Evolutionary conservation across 2,113 vertebrate genomes (phyloP), one percentile per base, ranked within the genome.

Genomic region (Oxyruncus cristatus): DNA sequence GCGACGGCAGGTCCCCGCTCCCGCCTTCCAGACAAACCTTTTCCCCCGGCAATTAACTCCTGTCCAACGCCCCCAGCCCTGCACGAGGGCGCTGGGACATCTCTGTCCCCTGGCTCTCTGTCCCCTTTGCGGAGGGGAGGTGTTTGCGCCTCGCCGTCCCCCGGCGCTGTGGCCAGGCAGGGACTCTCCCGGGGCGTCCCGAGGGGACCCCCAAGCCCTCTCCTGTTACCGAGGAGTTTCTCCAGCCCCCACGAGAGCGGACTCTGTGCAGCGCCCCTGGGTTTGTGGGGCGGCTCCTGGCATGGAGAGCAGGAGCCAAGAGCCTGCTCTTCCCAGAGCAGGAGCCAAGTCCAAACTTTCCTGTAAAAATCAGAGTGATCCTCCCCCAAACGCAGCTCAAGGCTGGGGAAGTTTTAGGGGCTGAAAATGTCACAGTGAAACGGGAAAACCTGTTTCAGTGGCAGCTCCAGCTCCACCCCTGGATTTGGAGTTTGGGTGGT

Each of bases 1-100:
- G 6, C 14, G 27, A 14, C 28, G 0, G 6, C 53, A 14, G 66
- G 20, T 8, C 9, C 22, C 26, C 0, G 0, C 1, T 22, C 8
- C 26, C 11, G 2, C 12, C 3, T 19, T 26, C 23, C 49, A 5
- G 21, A 3, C 30, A 3, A 7, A 9, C 4, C 23, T 7, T 7
- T 1, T 4, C 4, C 5, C 3, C 4, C 19, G 28, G 55, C 14
- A 56, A 22, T n/a, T 6, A 8, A 17, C 58, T 12, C 33, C 50
- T 32, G 16, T 1, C 17, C 61, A 1, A 3, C 1, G 2, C 6
- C 24, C 32, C 14, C 62, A 3, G 44, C 65, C 16, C 65, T 3
- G 76, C 21, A 0, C 2, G 2, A 8, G 24, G 16, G 9, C 66
- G 1, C 44, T 2, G 86, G 47, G 24, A 10, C 33, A 9, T 0